Conservation (phyloP, 2,888 invertebrate species). For the Dasysyrphus albostriatus region DNA sequence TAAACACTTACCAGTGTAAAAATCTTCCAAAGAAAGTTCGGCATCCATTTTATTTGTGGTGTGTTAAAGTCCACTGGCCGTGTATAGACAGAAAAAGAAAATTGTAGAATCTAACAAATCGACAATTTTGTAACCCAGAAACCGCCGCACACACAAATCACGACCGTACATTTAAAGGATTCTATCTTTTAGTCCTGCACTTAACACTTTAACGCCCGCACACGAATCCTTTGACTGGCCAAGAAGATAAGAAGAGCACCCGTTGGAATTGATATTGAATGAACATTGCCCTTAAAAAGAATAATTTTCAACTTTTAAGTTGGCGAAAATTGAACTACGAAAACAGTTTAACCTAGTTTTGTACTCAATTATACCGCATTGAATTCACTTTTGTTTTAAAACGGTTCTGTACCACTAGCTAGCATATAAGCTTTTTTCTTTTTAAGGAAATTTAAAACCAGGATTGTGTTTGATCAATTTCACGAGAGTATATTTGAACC, state of each 20-base stretch:
- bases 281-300: slow-evolving; percentile 2
- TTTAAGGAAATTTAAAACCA: not conserved
- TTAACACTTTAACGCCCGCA: slow-evolving; percentile 35
- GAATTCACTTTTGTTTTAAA: slow-evolving; percentile 26
- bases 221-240: slow-evolving; percentile 48
- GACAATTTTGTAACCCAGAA: slow-evolving; percentile 61
- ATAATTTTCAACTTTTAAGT: slow-evolving; percentile 6
- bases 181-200: slow-evolving; percentile 15
- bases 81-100: slow-evolving; percentile 29
- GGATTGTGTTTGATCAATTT: slow-evolving; percentile 69
- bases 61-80: slow-evolving; percentile 24
- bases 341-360: slow-evolving; percentile 49
- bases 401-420: not conserved
- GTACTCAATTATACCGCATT: slow-evolving; percentile 20
- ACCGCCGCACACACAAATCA: slow-evolving; percentile 67
- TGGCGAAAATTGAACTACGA: slow-evolving; percentile 22
- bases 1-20: slow-evolving; percentile 66
- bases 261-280: slow-evolving; percentile 2
- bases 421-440: not conserved
- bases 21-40: slow-evolving; percentile 65
- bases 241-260: slow-evolving; percentile 41
- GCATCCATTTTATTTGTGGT: slow-evolving; percentile 60
- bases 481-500: slow-evolving; percentile 16
- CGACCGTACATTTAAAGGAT: slow-evolving; percentile 30
- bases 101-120: slow-evolving; percentile 51